Evolutionary conservation across 2,113 vertebrate species (phyloP).

Genomic region (Phocoena phocoena): DNA sequence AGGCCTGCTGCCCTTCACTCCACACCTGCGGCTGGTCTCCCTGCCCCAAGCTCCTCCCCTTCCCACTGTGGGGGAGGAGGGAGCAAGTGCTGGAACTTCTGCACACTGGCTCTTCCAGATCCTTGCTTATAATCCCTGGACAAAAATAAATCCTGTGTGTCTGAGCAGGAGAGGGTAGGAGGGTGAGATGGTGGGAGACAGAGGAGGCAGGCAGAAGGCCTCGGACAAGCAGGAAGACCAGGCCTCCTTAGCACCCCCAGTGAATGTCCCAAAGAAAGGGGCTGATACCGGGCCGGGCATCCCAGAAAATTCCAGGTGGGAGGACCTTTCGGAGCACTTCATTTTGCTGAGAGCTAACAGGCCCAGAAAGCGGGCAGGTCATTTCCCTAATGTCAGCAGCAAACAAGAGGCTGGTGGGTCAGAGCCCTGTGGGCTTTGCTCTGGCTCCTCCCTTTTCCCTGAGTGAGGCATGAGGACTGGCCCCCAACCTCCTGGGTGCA

Average conservation of each 20-base stretch:
- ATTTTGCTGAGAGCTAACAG: not conserved
- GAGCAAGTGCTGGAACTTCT: not conserved
- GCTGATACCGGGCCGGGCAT: not conserved
- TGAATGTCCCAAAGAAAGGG: not conserved
- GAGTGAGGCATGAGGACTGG: not conserved
- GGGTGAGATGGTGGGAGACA: not conserved
- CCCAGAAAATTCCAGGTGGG: not conserved
- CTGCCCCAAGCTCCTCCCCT: not conserved
- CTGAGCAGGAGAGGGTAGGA: conserved; percentile 3
- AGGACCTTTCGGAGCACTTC: not conserved
- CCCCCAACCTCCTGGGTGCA: not conserved
- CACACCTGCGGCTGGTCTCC: conserved; percentile 53
- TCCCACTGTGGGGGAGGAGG: not conserved
- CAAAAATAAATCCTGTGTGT: conserved; percentile 60
- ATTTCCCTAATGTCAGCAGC: not conserved
- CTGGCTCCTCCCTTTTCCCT: not conserved
- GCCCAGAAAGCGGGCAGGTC: not conserved
- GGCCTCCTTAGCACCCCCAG: not conserved
- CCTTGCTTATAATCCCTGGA: conserved; percentile 56
- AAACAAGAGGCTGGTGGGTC: not conserved
- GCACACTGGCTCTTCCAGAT: conserved; percentile 68
- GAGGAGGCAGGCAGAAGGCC: not conserved
- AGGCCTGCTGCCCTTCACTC: not conserved
- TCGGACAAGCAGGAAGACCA: not conserved
- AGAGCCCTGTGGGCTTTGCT: not conserved